Evolutionary conservation across 2,797 vertebrate species (phyloP).

Genomic region (Enteromius anoplus): DNA sequence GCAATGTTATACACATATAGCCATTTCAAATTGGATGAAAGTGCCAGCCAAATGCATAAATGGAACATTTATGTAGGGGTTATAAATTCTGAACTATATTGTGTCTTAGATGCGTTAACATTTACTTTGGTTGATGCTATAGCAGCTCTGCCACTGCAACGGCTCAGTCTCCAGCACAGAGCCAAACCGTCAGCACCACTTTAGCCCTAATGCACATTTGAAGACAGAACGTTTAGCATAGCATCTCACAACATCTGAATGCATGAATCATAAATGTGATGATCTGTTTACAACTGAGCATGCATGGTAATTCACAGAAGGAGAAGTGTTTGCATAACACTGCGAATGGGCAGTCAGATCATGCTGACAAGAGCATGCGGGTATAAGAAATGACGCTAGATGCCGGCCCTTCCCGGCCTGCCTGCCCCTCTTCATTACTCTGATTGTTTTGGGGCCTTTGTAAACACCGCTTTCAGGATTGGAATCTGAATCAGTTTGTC

Average conservation of each 20-base stretch:
- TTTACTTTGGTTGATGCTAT: background rate
- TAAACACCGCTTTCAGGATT: slow-evolving; percentile 71
- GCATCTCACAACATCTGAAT: slow-evolving; percentile 27
- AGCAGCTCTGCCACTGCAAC: background rate
- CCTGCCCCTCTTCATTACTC: slow-evolving; percentile 80
- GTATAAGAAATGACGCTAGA: slow-evolving; percentile 59
- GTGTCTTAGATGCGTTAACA: no score
- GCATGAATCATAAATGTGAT: slow-evolving; percentile 29
- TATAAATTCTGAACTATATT: background rate
- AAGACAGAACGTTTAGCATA: slow-evolving; percentile 19
- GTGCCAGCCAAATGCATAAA: background rate
- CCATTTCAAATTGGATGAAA: background rate
- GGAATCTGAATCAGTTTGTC: slow-evolving; percentile 83
- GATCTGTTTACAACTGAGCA: slow-evolving; percentile 21
- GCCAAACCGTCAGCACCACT: background rate
- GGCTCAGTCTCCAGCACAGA: background rate
- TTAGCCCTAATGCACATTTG: slow-evolving; percentile 3
- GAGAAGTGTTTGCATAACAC: slow-evolving; percentile 28
- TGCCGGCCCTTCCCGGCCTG: slow-evolving; percentile 59
- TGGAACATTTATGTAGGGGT: background rate
- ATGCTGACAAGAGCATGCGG: slow-evolving; percentile 53
- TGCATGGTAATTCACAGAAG: slow-evolving; percentile 4
- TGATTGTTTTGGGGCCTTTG: slow-evolving; percentile 69
- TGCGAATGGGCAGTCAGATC: background rate
- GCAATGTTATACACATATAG: background rate